Base-by-base conservation (phyloP, 2,797 vertebrate genomes). In the Darevskia nairensis region DNA sequence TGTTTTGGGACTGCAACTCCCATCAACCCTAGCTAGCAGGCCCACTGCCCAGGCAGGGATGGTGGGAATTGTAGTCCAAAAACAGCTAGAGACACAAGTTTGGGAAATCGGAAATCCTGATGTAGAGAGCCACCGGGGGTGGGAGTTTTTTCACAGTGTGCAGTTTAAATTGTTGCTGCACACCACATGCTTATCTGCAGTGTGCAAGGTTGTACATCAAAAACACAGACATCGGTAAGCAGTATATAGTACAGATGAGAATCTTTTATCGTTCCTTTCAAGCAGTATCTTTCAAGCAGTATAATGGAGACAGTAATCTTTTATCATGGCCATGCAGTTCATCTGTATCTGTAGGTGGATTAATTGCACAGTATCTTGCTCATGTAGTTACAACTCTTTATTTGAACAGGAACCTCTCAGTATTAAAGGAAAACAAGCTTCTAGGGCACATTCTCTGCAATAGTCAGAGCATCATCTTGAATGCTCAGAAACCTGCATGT, bases 341-440 rank as follows among this genome's bases (percentile, higher is more conserved):
- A 72, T 35, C 9, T 6, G 21, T 32, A 71, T 66, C 69, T 74
- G 19, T 55, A 84, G 50, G 50, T 55, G n/a, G 68, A 21, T 74
- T 74, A 84, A 74, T 74, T 84, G 69, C n/a, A 84, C 46, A 55
- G 35, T 55, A 68, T 82, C 35, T 46, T 84, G 68, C 21, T 72
- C 68, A 35, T 84, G 46, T 69, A 39, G n/a, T 25, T 74, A 17
- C 68, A 3, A 29, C 13, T 68, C 64, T 29, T 68, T 35, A 10
- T 68, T 68, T 27, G 27, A 68, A 23, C 61, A 64, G 5, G 61
- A 64, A 2, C 61, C 61, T 64, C 61, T 7, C 17, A 23, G 61
- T 64, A 64, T 64, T 64, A 19, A 64, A 64, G 21, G 50, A 64
- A 64, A 23, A 19, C 19, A 64, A 64, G 6, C 83, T 74, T 39